Percentiles rank a stretch among this genome's conserved stretches.
Evolutionary conservation across 1,140 invertebrate genomes (phyloP).

Genomic region (Sesamia nonagrioides): DNA sequence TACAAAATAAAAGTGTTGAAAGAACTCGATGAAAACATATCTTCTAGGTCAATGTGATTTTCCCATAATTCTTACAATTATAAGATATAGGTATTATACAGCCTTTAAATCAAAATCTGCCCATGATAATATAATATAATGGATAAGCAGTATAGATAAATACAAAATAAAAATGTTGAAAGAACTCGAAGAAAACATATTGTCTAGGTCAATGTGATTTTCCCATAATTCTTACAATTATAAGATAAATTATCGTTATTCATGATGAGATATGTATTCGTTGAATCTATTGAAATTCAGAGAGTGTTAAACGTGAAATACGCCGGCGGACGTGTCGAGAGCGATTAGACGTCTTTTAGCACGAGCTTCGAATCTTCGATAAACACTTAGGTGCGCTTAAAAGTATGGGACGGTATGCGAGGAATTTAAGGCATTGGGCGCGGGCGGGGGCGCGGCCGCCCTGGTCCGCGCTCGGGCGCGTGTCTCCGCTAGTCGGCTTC

Average conservation of each 20-base stretch:
- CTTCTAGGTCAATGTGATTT: neutral
- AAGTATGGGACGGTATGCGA: slow-evolving; percentile 70
- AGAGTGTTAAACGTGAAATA: slow-evolving; percentile 40
- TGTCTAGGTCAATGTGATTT: neutral
- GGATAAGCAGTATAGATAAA: no score
- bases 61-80: neutral
- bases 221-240: neutral
- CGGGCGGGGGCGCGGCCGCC: slow-evolving; percentile 71
- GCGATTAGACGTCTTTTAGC: slow-evolving; percentile 54
- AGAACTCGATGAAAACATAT: neutral
- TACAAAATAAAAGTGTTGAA: neutral
- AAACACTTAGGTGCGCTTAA: slow-evolving; percentile 72
- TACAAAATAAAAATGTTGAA: neutral
- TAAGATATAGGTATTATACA: no score
- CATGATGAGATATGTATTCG: no score
- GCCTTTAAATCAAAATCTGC: no score
- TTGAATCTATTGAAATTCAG: slow-evolving; percentile 4
- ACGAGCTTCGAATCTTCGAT: slow-evolving; percentile 63
- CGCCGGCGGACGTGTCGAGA: slow-evolving; percentile 47
- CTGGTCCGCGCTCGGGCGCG: slow-evolving; percentile 18
- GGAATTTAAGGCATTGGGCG: slow-evolving; percentile 75
- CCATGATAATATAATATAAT: no score
- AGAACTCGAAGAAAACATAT: neutral
- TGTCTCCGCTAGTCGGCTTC: slow-evolving; percentile 63
- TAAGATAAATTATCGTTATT: neutral